Evolutionary conservation across 30 jellyfish, hydroid and myxozoan species (phyloP), one percentile per base, ranked within the genome.

Genomic region (Haliclystus octoradiatus): DNA sequence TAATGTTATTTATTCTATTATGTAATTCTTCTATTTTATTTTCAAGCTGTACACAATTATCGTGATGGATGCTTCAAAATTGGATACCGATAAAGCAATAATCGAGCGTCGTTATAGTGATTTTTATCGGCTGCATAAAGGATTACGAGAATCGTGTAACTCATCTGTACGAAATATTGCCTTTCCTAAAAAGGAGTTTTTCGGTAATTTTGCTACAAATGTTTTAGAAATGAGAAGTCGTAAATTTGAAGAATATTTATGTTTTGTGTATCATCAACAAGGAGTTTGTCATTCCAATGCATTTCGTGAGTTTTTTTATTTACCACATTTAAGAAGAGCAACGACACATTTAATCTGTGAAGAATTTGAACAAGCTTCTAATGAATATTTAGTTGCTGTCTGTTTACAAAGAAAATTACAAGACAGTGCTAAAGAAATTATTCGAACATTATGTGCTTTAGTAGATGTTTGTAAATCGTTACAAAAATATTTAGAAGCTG

Each of bases 31-130:
- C n/a, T n/a, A n/a, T n/a, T 60, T 25, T n/a, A 25, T 65, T 7
- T 72, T 47, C 33, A 64, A 86, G 96, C 72, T 72, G 22, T 88
- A 88, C 50, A 70, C 92, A 28, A 66, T 88, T 29, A 70, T 79
- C 26, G 77, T 88, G 0, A 74, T 88, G 97, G 94, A 88, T 57
- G 93, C 65, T 26, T 84, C 93, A 34, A 77, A 70, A 61, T 65
- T 79, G 64, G 97, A 88, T 76, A 49, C 89, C 9, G 94, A 88
- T 57, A 84, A 71, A 66, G 94, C 94, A 19, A 70, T 79, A 33
- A 81, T 88, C 28, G 97, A 88, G 31, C 65, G 97, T 26, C 81
- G 97, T 14, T 88, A 66, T 71, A 68, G 81, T 50, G 94, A 88
- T 53, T 88, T 88, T 63, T 35, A 28, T 47, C 72, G 57, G 31